Base-by-base conservation (phyloP, 2,113 vertebrate species). In the Antechinus flavipes region DNA sequence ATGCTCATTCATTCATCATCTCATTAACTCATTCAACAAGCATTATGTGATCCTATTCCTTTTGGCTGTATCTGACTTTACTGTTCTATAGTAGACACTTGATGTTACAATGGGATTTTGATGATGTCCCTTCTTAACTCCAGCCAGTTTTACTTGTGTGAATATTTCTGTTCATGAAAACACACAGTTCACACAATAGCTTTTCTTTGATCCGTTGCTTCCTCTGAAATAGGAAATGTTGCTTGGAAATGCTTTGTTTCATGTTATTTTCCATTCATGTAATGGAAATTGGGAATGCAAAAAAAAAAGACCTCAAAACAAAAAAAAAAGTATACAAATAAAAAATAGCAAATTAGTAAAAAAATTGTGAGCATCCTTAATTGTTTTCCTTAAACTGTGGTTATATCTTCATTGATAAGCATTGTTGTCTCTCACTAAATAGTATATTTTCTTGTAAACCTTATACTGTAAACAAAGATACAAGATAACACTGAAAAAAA, bases 211-310 rank as follows among this genome's bases (percentile, higher is more conserved):
- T 98, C 96, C 8, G 26, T 89, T 95, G 96, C 96, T 99, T 98
- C 98, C 98, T 91, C 94, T 98, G 93, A 95, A 98, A 98, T 97
- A 97, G 97, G 97, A 99, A 98, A 98, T 97, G 96, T 96, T 92
- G 93, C 97, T 97, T 98, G 98, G 97, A 98, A 98, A 97, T 96
- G 97, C 98, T 98, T 97, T 99, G 98, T 98, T 96, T 96, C 94
- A 97, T 93, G 98, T 98, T 97, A 98, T 96, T 96, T 95, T 98
- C 98, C 95, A 97, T 96, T 97, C 95, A 97, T 94, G 89, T 97
- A 97, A 97, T 49, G 93, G 47, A 98, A 98, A 8, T 92, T 97
- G 97, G 98, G 97, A 98, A 98, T 98, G 97, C 98, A 96, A 96
- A 91, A 92, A 49, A 93, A 93, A 95, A 91, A 54, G 52, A 52